Evolutionary conservation across 2,797 vertebrate species (phyloP).

Genomic region (Poecilia picta): DNA sequence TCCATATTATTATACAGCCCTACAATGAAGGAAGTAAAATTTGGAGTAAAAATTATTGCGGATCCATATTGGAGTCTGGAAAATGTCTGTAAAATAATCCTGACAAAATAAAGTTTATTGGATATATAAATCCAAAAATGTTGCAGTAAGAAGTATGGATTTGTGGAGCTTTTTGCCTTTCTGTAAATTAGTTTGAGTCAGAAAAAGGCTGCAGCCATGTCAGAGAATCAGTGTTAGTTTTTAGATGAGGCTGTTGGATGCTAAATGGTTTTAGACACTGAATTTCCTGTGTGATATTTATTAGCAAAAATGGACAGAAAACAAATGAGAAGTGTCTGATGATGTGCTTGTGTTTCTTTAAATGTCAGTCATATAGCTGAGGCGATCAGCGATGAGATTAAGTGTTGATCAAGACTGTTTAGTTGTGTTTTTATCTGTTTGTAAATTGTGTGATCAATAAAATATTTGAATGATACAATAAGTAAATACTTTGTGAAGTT

Average conservation of each 20-base stretch:
- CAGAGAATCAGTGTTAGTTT: conserved; percentile 13
- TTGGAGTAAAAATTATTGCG: background rate
- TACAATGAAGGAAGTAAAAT: background rate
- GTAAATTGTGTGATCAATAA: conserved; percentile 53
- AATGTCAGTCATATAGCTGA: background rate
- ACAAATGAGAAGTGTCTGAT: background rate
- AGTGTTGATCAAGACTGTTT: conserved; percentile 26
- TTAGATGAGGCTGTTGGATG: background rate
- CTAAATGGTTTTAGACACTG: background rate
- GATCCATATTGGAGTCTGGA: background rate
- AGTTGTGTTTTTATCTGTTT: conserved; percentile 26
- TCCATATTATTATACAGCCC: too few relatives aligned
- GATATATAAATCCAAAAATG: conserved; percentile 20
- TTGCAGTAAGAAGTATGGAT: conserved; percentile 18
- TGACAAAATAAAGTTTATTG: conserved; percentile 1
- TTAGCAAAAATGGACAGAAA: background rate
- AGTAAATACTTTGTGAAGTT: background rate
- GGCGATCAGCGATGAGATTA: background rate
- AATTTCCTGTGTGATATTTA: background rate
- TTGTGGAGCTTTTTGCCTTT: conserved; percentile 50
- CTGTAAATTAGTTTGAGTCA: conserved; percentile 37
- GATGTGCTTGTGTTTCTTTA: background rate
- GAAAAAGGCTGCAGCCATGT: conserved; percentile 56
- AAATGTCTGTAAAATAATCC: background rate
- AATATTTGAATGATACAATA: conserved; percentile 21